Base-by-base conservation (phyloP, 2,888 invertebrate genomes). In the Acanthosepion lycidas region DNA sequence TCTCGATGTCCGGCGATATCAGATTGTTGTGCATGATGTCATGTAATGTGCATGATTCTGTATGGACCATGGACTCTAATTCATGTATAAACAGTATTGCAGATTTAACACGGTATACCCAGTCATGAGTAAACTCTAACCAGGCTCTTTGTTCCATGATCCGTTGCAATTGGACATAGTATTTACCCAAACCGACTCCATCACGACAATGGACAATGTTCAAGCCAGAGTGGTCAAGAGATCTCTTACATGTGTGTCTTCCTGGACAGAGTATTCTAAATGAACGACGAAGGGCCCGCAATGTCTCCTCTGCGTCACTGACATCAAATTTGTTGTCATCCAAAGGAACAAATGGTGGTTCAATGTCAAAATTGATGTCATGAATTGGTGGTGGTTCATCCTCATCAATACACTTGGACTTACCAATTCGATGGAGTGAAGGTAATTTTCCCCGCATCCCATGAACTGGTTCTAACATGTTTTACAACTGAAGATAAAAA, bases 131-230 rank as follows among this genome's bases (percentile, higher is more conserved):
- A 53, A 97, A 96, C 93, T 97, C 96, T 53, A 97, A 95, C 94
- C 96, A 95, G 23, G 97, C 97, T 91, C 96, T 95, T 59, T 96
- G 96, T 95, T 97, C 97, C 95, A 97, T 96, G 51, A 97, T 92
- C 92, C 96, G 95, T 20, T 97, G 95, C 20, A 97, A 95, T 42
- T 96, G 95, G 9, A 95, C 94, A 95, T 97, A 97, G 53, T 97
- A 96, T 91, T 95, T 95, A 2, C 96, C 97, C 12, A 97, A 95
- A 6, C 95, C 95, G 12, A 96, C 96, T 4, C 96, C 96, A 95
- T 96, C 96, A 91, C 96, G 96, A 95, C 97, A 97, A 95, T 97
- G 97, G 33, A 96, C 95, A 95, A 97, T 97, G 91, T 96, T 96
- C 23, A 96, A 96, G 78, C 96, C 96, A 42, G 96, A 96, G 94